These are phyloP conservation scores for Agriopis aurantiaria DNA, from an alignment of 2,888 invertebrate species.

Conservation along the genomic window DNA sequence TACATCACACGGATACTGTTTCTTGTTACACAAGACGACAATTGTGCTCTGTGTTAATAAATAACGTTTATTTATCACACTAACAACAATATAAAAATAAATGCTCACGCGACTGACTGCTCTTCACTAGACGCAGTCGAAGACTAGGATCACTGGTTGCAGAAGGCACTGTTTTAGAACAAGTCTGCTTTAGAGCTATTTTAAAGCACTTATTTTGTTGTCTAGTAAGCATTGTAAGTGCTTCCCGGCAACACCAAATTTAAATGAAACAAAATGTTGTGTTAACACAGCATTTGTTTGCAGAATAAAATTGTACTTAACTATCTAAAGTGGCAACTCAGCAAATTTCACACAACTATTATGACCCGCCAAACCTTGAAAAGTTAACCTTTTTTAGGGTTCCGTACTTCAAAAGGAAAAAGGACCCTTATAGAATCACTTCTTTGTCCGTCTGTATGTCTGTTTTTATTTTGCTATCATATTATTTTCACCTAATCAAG, in stretches of 20 bases:
- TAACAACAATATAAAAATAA: slow-evolving; percentile 83
- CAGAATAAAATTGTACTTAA: too few relatives aligned
- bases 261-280: too few relatives aligned
- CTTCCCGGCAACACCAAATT: slow-evolving; percentile 4
- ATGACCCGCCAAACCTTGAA: too few relatives aligned
- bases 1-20: slow-evolving; percentile 48
- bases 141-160: slow-evolving; percentile 84
- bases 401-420: too few relatives aligned
- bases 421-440: too few relatives aligned
- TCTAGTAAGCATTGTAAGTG: slow-evolving; percentile 14
- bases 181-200: slow-evolving; percentile 27
- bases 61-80: slow-evolving; percentile 68
- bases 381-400: too few relatives aligned
- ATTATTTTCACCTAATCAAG: too few relatives aligned
- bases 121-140: slow-evolving; percentile 60
- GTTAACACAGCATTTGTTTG: not conserved
- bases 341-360: too few relatives aligned
- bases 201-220: slow-evolving; percentile 24
- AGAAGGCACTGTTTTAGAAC: slow-evolving; percentile 73
- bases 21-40: slow-evolving; percentile 68
- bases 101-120: slow-evolving; percentile 82
- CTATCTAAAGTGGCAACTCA: too few relatives aligned
- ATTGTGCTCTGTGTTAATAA: slow-evolving; percentile 67
- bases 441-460: too few relatives aligned
- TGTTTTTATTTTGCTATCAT: too few relatives aligned